Percentiles rank a stretch among this genome's conserved stretches.
These are phyloP conservation scores for Cyprinodon diabolis DNA, from an alignment of 2,797 vertebrate species.

Conservation along the genomic window DNA sequence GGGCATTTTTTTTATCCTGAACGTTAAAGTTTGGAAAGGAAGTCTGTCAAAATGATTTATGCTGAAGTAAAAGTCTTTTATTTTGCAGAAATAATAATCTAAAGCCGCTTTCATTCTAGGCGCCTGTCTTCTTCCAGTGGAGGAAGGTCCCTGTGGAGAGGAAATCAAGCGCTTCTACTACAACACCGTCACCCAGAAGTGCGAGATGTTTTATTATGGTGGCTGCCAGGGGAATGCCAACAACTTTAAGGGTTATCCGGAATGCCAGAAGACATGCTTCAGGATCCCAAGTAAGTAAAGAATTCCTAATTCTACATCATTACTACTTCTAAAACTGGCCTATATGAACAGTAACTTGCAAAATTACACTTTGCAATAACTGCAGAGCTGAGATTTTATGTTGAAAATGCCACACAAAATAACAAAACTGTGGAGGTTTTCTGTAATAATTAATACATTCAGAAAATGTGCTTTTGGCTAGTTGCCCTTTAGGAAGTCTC, in stretches of 20 bases:
- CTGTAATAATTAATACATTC: too few species aligned
- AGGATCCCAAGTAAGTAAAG: conserved; percentile 87
- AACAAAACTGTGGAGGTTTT: too few species aligned
- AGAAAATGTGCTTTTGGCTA: too few species aligned
- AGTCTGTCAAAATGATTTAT: not conserved
- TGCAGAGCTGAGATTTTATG: too few species aligned
- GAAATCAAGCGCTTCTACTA: conserved; percentile 84
- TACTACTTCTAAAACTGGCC: not conserved
- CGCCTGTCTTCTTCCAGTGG: conserved; percentile 83
- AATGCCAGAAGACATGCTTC: conserved; percentile 87
- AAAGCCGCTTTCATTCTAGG: conserved; percentile 49
- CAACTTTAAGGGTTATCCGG: conserved; percentile 83
- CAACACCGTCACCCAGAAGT: conserved; percentile 86
- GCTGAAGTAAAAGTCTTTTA: not conserved
- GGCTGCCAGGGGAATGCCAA: conserved; percentile 91
- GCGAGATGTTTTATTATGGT: conserved; percentile 86
- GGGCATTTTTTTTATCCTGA: not conserved
- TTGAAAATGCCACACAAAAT: too few species aligned
- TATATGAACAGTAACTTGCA: not conserved
- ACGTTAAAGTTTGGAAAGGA: not conserved
- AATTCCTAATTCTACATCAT: not conserved
- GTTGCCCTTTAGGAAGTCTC: too few species aligned
- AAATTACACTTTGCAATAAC: not conserved
- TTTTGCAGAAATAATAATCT: not conserved
- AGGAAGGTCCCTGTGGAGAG: conserved; percentile 84